Evolutionary conservation across 2,113 vertebrate species (phyloP).

Genomic region (Cavia aperea): DNA sequence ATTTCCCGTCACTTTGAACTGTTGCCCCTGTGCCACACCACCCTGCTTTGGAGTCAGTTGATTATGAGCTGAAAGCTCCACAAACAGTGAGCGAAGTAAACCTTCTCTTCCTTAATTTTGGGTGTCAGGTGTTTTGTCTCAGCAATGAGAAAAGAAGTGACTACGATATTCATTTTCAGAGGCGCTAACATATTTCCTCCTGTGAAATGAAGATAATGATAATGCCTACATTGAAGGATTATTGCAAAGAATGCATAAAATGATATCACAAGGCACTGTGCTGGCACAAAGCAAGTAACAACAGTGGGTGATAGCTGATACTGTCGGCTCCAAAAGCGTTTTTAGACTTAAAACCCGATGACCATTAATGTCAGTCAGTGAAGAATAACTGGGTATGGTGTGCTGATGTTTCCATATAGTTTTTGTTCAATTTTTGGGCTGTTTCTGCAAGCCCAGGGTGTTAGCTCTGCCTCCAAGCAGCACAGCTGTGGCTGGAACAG

Average conservation of each 20-base stretch:
- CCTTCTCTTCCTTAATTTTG: too few species aligned
- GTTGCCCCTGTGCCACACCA: too few species aligned
- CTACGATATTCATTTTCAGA: not conserved
- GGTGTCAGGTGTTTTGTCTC: too few species aligned
- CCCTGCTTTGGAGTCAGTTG: too few species aligned
- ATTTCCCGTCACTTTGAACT: too few species aligned
- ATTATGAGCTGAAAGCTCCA: too few species aligned
- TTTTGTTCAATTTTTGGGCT: not conserved
- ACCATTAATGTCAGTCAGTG: not conserved
- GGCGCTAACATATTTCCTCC: not conserved
- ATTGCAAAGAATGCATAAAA: not conserved
- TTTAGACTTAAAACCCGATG: not conserved
- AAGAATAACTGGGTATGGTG: not conserved
- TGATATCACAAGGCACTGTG: not conserved
- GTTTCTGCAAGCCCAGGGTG: not conserved
- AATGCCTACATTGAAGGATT: not conserved
- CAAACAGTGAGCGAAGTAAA: too few species aligned
- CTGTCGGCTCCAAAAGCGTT: not conserved
- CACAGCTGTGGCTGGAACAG: not conserved
- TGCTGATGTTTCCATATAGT: not conserved
- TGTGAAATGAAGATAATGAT: not conserved
- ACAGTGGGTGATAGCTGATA: too few species aligned
- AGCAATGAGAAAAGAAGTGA: too few species aligned
- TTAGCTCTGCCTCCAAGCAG: not conserved
- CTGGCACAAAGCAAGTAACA: not conserved